Base-by-base conservation (phyloP, 2,113 vertebrate genomes). In the Taxidea taxus region DNA sequence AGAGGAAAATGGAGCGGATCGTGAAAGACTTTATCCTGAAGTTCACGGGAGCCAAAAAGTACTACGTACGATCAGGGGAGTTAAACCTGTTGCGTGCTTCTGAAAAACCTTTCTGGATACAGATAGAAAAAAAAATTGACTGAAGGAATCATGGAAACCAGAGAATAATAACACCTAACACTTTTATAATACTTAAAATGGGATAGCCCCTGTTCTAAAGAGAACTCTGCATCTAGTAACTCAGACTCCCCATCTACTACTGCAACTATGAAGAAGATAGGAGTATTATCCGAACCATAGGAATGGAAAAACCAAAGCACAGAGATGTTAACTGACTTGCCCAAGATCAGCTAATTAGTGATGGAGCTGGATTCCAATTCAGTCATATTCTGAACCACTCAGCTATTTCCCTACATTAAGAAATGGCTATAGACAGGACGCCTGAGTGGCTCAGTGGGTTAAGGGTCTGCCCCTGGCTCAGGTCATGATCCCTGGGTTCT, bases 41-140 rank as follows among this genome's bases (percentile, higher is more conserved):
- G 70, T 70, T 77, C 81, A 80, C 42, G 54, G 20, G 9, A 75
- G 18, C 18, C 68, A 80, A 51, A 87, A 81, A 85, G 64, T 56
- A 78, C 25, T 81, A 49, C 74, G 60, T 81, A 49, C 74, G 60
- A 85, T 58, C 6, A 77, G 54, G 68, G 13, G 10, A 72, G 8
- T 56, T 68, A 68, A 80, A 37, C 14, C 54, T 31, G 77, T 12
- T 95, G 56, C 75, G 47, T 29, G 83, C 44, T 97, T 95, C 75
- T 94, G 58, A 94, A 92, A 95, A 51, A 54, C 64, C 92, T 82
- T 78, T 96, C 88, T 91, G 39, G 31, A 70, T 90, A 14, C 34
- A 88, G 23, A 87, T 82, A n/a, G 42, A 64, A 66, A 78, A 70
- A 66, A 78, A 51, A 34, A 34, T 0, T 6, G 13, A 39, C 2